phyloP scores from a whole-genome alignment of 2,888 invertebrate species.

The Idaea dimidiata region DNA sequence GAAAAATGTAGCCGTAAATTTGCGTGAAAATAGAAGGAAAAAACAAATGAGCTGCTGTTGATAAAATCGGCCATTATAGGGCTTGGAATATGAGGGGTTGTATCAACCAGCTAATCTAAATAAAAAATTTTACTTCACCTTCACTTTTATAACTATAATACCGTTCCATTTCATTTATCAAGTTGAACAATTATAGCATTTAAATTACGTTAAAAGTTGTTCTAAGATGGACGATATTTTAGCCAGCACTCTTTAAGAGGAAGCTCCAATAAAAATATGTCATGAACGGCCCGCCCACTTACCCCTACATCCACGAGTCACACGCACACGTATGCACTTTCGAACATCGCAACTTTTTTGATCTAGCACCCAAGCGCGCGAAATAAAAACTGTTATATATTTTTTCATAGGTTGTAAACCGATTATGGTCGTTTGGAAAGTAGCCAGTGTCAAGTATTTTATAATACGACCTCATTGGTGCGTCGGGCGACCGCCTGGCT shows the following conservation, averaged over 20 bases:
- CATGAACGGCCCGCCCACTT: no score
- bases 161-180: slow-evolving; percentile 6
- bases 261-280: no score
- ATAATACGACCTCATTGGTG: no score
- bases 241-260: slow-evolving; percentile 10
- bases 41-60: not conserved
- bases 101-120: not conserved
- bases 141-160: not conserved
- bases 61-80: not conserved
- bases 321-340: no score
- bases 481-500: no score
- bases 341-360: no score
- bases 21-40: not conserved
- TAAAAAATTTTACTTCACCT: not conserved
- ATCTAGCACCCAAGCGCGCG: no score
- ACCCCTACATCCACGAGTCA: no score
- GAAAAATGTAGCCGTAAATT: not conserved
- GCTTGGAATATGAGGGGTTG: not conserved
- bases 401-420: no score
- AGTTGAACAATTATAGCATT: slow-evolving; percentile 11
- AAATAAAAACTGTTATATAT: no score
- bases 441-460: no score
- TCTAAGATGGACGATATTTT: slow-evolving; percentile 9
- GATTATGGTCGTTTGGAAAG: no score
- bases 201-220: slow-evolving; percentile 4